Evolutionary conservation across 2,888 invertebrate species (phyloP).

Genomic region (Himalopsyche anomala): DNA sequence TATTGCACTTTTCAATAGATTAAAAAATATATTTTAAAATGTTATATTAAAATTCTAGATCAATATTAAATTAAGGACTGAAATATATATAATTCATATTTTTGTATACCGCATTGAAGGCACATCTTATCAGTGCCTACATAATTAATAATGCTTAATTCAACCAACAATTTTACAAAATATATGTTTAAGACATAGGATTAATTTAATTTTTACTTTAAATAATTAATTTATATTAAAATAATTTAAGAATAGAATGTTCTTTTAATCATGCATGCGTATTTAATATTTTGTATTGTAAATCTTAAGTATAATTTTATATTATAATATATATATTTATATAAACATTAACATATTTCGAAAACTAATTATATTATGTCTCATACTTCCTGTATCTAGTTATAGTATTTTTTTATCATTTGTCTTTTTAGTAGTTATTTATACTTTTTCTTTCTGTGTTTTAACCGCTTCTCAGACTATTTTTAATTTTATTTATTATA

Average conservation of each 20-base stretch:
- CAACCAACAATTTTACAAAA: too few relatives aligned
- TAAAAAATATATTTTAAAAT: not conserved
- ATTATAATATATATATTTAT: not conserved
- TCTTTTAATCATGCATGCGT: constrained; percentile 26
- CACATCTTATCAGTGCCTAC: too few relatives aligned
- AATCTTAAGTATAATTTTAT: not conserved
- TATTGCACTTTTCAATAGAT: not conserved
- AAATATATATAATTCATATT: too few relatives aligned
- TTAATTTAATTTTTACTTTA: too few relatives aligned
- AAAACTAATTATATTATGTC: not conserved
- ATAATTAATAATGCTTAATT: too few relatives aligned
- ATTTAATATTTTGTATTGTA: not conserved
- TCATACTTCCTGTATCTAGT: not conserved
- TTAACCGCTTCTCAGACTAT: constrained; percentile 49
- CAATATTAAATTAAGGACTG: too few relatives aligned
- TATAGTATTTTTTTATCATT: constrained; percentile 17
- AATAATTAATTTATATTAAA: not conserved
- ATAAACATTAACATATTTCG: not conserved
- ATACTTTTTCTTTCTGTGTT: constrained; percentile 45
- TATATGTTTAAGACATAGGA: too few relatives aligned
- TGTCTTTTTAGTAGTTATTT: constrained; percentile 27
- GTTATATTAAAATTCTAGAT: too few relatives aligned
- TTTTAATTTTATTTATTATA: constrained; percentile 29
- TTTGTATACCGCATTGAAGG: too few relatives aligned
- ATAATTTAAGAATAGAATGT: constrained; percentile 15